Evolutionary conservation across 2,888 invertebrate species (phyloP).

Genomic region (Macaria liturata): DNA sequence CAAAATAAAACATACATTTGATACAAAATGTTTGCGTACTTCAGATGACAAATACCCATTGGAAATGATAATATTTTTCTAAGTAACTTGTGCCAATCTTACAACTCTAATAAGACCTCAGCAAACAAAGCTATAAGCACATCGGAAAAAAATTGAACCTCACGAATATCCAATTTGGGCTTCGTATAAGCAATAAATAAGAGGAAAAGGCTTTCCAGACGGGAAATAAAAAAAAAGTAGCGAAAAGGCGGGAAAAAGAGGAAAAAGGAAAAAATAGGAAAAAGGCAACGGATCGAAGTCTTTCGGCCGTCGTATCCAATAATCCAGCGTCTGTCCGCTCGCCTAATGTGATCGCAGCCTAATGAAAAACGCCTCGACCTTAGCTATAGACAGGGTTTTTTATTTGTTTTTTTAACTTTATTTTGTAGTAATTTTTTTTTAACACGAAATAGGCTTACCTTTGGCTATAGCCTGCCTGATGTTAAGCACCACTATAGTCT

Average conservation of each 20-base stretch:
- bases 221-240: conserved; percentile 53
- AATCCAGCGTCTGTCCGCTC: conserved; percentile 80
- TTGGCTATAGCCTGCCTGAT: no score
- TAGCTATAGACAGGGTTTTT: conserved; percentile 49
- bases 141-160: conserved; percentile 70
- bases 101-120: conserved; percentile 36
- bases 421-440: no score
- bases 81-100: neutral
- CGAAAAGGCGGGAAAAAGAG: neutral
- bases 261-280: conserved; percentile 63
- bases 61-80: no score
- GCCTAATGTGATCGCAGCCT: conserved; percentile 82
- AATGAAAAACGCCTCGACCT: conserved; percentile 73
- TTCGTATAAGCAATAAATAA: conserved; percentile 83
- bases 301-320: conserved; percentile 82
- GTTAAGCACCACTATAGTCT: no score
- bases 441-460: no score
- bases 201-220: conserved; percentile 82
- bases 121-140: conserved; percentile 37
- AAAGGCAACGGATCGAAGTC: conserved; percentile 79
- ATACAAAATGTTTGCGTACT: no score
- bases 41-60: no score
- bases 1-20: no score
- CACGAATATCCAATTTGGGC: conserved; percentile 80
- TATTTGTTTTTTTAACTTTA: neutral